Evolutionary conservation across 2,797 vertebrate species (phyloP), one percentile per base, ranked within the genome.

Genomic region (Phyllotis vaccarum): DNA sequence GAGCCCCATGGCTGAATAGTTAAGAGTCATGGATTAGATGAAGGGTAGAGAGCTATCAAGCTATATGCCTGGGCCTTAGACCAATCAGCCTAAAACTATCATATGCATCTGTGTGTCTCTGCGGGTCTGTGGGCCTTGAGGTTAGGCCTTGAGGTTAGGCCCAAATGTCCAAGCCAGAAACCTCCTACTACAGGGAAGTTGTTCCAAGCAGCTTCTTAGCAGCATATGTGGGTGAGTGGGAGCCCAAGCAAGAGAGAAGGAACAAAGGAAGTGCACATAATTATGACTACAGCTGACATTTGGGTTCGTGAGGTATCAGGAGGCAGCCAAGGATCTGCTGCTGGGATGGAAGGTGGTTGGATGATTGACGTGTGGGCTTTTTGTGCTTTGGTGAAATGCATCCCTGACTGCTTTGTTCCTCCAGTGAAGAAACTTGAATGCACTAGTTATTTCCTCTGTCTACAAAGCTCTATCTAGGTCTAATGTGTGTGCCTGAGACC

Each of bases 371-470:
- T 86, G 60, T 82, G 78, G 17, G 12, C 21, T 58, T 49, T 88
- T 95, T 79, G 64, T 90, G 89, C 43, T 22, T 75, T 86, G 19
- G 17, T 89, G 70, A 68, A 93, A 86, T 75, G 22, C 19, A 86
- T 93, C 13, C 13, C 24, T 52, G 10, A 43, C 13, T 31, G 14
- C 49, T 66, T 88, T 92, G 22, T 62, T 7, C 27, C 34, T 88
- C 29, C 88, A 29, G 31, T 31, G 93, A 82, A 93, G 56, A 83
- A 90, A 90, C 21, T 4, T 34, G 82, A 40, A 43, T 1, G 37
- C 1, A 0, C 62, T 86, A 12, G 22, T 27, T 58, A 60, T 34
- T 7, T 54, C 16, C n/a, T 43, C 11, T 64, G 21, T 86, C 27
- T 1, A 29, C 72, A 34, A 78, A 1, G 58, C 22, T 86, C 1